phyloP scores from a whole-genome alignment of 2,797 vertebrate genomes.

The Leptodactylus fallax region DNA sequence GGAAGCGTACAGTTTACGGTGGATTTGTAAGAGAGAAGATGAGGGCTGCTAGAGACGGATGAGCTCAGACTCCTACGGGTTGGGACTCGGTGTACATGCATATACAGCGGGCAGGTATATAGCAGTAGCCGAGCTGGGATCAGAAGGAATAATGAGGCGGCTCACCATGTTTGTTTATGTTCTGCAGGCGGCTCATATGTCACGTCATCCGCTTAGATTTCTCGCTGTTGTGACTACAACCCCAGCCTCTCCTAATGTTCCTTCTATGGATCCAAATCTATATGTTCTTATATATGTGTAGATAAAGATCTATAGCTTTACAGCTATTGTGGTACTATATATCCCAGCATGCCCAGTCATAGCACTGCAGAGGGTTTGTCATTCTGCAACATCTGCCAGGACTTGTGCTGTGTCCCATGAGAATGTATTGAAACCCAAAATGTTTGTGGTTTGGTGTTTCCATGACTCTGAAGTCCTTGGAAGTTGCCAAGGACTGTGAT shows the following conservation, averaged over 20 bases:
- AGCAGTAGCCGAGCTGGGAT: neutral
- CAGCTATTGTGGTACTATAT: neutral
- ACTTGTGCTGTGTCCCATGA: neutral
- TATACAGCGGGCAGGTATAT: conserved; percentile 20
- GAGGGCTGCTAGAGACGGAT: conserved; percentile 22
- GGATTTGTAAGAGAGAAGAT: conserved; percentile 30
- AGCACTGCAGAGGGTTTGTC: neutral
- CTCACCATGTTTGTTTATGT: neutral
- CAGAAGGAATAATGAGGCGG: neutral
- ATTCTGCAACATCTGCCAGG: too few relatives aligned
- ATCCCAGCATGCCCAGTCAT: neutral
- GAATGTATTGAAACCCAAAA: neutral
- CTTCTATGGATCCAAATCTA: too few relatives aligned
- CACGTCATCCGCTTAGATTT: neutral
- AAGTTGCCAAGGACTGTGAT: too few relatives aligned
- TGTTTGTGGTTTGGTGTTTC: too few relatives aligned
- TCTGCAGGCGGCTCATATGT: neutral
- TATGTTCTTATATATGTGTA: neutral
- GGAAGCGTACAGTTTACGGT: neutral
- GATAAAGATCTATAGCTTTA: neutral
- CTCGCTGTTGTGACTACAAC: neutral
- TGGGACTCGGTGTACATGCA: neutral
- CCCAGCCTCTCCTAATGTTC: neutral
- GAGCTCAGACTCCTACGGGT: neutral
- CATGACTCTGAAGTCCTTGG: too few relatives aligned